Percentiles rank a stretch among this genome's conserved stretches.
Conservation (phyloP, 2,113 vertebrate species). For the Corynorhinus townsendii region DNA sequence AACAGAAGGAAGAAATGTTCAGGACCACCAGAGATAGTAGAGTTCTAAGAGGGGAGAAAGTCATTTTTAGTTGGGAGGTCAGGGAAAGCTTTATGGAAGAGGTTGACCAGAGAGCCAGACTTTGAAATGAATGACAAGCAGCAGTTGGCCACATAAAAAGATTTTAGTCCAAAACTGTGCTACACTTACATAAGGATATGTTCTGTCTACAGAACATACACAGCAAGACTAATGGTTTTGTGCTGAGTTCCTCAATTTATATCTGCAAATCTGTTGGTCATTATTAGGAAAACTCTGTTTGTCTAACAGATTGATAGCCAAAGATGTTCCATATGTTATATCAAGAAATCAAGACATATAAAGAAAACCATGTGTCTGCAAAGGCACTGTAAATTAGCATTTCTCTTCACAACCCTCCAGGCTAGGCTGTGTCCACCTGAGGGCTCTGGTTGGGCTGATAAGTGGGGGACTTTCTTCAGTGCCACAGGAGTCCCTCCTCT, state of each 20-base stretch:
- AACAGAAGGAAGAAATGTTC: neutral
- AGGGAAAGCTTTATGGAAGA: neutral
- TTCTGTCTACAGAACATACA: neutral
- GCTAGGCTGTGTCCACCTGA: neutral
- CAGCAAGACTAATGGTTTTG: neutral
- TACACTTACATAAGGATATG: neutral
- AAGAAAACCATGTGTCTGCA: neutral
- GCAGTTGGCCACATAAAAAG: neutral
- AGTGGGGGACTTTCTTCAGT: neutral
- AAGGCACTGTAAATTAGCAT: neutral
- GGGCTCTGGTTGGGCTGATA: neutral
- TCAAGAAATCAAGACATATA: neutral
- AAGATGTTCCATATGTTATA: neutral
- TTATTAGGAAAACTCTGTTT: neutral
- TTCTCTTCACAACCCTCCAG: neutral
- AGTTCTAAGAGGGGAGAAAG: neutral
- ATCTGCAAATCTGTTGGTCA: neutral
- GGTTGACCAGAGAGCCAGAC: neutral
- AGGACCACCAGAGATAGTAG: neutral
- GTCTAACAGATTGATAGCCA: neutral
- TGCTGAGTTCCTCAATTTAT: neutral
- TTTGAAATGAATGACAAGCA: neutral
- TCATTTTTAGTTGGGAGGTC: neutral
- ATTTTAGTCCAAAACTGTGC: neutral
- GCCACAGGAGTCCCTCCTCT: neutral